A percentile compares a stretch with the other conserved stretches of the same genome.
Evolutionary conservation across 2,888 invertebrate species (phyloP).

Genomic region (Xanthorhoe designata): DNA sequence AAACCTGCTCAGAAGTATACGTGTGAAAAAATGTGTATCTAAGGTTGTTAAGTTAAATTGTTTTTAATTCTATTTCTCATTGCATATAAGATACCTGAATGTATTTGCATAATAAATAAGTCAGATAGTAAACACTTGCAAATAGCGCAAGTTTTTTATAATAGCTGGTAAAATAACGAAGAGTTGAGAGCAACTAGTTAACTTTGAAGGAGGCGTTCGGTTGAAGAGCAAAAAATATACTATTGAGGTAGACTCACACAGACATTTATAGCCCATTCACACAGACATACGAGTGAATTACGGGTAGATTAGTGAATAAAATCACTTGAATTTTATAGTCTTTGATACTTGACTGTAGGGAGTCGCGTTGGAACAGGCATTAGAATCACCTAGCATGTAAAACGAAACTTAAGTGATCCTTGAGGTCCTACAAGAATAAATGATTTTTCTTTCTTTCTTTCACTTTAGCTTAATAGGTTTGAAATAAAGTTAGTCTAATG

Average conservation of each 20-base stretch:
- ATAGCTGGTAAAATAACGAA: constrained; percentile 5
- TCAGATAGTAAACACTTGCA: not conserved
- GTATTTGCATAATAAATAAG: not conserved
- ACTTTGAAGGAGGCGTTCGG: constrained; percentile 2
- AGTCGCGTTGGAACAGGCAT: too few relatives aligned
- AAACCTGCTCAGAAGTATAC: too few relatives aligned
- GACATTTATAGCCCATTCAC: constrained; percentile 6
- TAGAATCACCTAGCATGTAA: too few relatives aligned
- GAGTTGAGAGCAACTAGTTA: not conserved
- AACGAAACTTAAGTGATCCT: too few relatives aligned
- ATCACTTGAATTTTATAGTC: not conserved
- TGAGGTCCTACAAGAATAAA: too few relatives aligned
- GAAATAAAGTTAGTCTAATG: not conserved
- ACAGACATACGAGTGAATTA: constrained; percentile 7
- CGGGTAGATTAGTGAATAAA: constrained; percentile 6
- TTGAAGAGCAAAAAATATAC: constrained; percentile 11
- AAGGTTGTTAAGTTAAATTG: too few relatives aligned
- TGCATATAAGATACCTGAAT: too few relatives aligned
- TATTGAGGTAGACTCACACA: not conserved
- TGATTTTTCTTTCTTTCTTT: too few relatives aligned
- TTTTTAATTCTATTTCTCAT: too few relatives aligned
- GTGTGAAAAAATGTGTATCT: too few relatives aligned
- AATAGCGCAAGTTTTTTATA: not conserved
- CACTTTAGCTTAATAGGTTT: not conserved
- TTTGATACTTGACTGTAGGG: too few relatives aligned